Evolutionary conservation across 2,888 invertebrate genomes (phyloP), one percentile per base, ranked within the genome.

Genomic region (Orthosia cruda): DNA sequence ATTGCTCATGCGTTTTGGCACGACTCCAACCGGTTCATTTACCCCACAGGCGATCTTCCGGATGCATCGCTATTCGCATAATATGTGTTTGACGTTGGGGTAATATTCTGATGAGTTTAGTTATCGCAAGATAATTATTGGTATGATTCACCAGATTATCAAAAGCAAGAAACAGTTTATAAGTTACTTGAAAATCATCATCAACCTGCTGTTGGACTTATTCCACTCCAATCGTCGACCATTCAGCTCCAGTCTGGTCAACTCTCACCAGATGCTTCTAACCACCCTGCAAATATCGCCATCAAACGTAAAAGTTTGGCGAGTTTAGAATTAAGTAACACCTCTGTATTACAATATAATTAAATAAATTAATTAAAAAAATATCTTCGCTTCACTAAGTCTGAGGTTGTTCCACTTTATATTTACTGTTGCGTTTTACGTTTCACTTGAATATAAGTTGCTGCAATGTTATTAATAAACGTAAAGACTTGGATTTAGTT

Each of bases 1-100:
- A 74, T 72, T 88, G 88, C 84, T 85, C 75, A 68, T 87, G 80
- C 74, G 74, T 81, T 81, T 90, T 95, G 95, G 95, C 95, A 78
- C 20, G 13, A 45, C 40, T 91, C 95, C 95, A 95, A 89, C 59
- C 66, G 74, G 91, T 93, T 93, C 93, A 91, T 93, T 93, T 92
- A 91, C 92, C 89, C 89, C 62, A 88, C 84, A 84, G 84, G 81
- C 85, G 87, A 90, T 93, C 92, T 93, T 94, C 92, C 93, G 92
- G 91, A 89, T 92, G 90, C 89, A 91, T 83, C 88, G 74, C 66
- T 81, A 62, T 75, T 81, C 62, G 64, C 55, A 69, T 84, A 67
- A 2, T 83, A 47, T 81, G 23, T 63, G n/a, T 74, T n/a, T 49
- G 78, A 61, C 72, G 54, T 62, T 61, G 64, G 45, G 71, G 78